Conservation (phyloP, 2,797 vertebrate species). For the Bothrops alternatus region DNA sequence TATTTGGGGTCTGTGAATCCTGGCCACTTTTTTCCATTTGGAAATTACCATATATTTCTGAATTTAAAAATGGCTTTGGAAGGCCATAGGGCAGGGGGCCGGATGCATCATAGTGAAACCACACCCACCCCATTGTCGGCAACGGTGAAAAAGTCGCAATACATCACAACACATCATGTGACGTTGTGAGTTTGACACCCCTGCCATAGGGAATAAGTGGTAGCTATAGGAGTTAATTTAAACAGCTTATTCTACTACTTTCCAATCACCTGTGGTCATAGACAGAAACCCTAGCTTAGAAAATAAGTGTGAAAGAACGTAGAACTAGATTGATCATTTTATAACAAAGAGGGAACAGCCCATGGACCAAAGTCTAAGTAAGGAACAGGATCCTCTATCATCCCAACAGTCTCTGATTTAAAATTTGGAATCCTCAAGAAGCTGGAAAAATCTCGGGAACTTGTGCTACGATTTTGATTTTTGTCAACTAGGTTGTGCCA, state of each 20-base stretch:
- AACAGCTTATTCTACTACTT: neutral
- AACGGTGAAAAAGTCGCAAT: too few species aligned
- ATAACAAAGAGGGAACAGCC: neutral
- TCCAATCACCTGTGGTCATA: neutral
- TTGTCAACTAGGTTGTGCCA: neutral
- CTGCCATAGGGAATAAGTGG: too few species aligned
- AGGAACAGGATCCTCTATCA: neutral
- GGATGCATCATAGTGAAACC: too few species aligned
- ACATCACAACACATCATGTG: too few species aligned
- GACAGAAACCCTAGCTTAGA: neutral
- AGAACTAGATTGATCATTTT: neutral
- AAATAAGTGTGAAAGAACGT: neutral
- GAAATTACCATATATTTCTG: neutral
- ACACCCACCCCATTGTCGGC: too few species aligned
- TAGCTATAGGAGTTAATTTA: neutral
- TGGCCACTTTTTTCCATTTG: neutral
- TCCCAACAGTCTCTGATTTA: neutral
- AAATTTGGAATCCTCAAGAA: neutral
- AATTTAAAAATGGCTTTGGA: neutral
- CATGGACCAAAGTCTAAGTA: neutral
- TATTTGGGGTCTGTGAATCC: neutral
- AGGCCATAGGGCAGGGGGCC: neutral
- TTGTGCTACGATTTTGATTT: neutral
- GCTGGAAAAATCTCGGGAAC: neutral
- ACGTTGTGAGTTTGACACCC: too few species aligned